Evolutionary conservation across 1,140 invertebrate species (phyloP).

Genomic region (roundworm (Caenorhabditis elegans)): WBcel235 BX284605.5:8398501-8399000

Average conservation of each 20-base stretch:
- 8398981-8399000: conserved; percentile 10
- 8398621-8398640: conserved; percentile 22
- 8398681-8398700: conserved; percentile 15
- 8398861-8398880: not conserved
- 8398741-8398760: conserved; percentile 4
- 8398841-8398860: conserved; percentile 8
- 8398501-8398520: no score
- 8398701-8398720: not conserved
- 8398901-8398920: not conserved
- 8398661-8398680: conserved; percentile 27
- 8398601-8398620: conserved; percentile 25
- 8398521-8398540: no score
- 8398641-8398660: conserved; percentile 5
- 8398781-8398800: not conserved
- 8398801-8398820: conserved; percentile 5
- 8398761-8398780: conserved; percentile 13
- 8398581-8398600: not conserved
- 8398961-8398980: conserved; percentile 8
- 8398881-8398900: not conserved
- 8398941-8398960: conserved; percentile 26
- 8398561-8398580: no score
- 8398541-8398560: no score
- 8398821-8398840: not conserved
- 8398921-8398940: conserved; percentile 18
- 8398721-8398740: no score